These are phyloP conservation scores for Uromys caudimaculatus DNA, from an alignment of 2,797 vertebrate species.

Conservation along the genomic window DNA sequence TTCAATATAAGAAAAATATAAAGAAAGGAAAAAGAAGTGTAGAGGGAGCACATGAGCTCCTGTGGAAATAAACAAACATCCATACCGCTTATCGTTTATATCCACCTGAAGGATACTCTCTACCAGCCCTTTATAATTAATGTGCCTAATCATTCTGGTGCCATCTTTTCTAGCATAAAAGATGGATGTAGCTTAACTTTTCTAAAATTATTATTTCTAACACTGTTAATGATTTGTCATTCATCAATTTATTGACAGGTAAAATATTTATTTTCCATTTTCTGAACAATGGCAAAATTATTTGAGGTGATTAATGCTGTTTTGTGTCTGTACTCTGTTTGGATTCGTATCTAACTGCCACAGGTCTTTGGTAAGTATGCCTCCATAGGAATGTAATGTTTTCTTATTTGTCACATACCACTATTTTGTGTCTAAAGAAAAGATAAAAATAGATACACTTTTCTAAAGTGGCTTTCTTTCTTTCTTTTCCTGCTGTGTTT, in stretches of 20 bases:
- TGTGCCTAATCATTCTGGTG: not conserved
- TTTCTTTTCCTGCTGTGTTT: not conserved
- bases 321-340: not conserved
- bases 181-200: constrained; percentile 7
- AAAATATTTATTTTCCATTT: constrained; percentile 27
- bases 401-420: constrained; percentile 34
- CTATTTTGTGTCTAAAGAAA: not conserved
- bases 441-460: not conserved
- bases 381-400: not conserved
- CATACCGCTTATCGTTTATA: not conserved
- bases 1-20: not conserved
- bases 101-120: not conserved
- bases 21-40: not conserved
- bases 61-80: not conserved
- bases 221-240: not conserved
- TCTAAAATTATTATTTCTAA: not conserved
- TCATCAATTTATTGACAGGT: not conserved
- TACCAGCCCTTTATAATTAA: not conserved
- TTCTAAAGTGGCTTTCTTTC: constrained; percentile 30
- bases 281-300: not conserved
- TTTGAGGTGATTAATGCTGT: not conserved
- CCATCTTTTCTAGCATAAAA: not conserved
- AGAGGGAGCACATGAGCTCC: not conserved
- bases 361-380: not conserved
- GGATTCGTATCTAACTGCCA: not conserved